These are phyloP conservation scores for Embiotoca jacksoni DNA, from an alignment of 2,113 vertebrate genomes.

Conservation along the genomic window DNA sequence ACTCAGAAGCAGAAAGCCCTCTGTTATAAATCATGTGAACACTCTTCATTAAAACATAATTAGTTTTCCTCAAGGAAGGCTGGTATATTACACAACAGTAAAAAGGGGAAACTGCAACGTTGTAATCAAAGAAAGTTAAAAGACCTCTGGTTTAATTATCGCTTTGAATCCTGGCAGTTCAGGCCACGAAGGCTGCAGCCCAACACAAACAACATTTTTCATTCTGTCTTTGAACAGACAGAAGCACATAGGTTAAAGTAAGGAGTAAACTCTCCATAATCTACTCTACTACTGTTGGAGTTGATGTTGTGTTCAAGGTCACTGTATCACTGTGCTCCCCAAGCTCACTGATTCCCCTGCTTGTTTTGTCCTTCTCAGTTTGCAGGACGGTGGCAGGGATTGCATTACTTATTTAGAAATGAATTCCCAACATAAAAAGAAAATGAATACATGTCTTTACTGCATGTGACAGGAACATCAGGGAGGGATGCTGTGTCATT, in stretches of 20 bases:
- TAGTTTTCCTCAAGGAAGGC: slow-evolving; percentile 54
- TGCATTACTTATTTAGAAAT: slow-evolving; percentile 2
- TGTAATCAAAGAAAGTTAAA: slow-evolving; percentile 54
- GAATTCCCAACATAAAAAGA: neutral
- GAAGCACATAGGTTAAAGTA: neutral
- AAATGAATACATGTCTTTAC: neutral
- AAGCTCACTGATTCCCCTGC: neutral
- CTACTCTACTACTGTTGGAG: neutral
- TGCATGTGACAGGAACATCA: neutral
- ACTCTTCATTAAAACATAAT: slow-evolving; percentile 65
- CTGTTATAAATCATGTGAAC: slow-evolving; percentile 57
- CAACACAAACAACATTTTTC: slow-evolving; percentile 3
- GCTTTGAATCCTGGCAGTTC: slow-evolving; percentile 22
- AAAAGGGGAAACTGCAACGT: slow-evolving; percentile 21
- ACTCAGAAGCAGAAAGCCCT: slow-evolving; percentile 26
- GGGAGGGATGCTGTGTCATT: neutral
- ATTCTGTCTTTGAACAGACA: neutral
- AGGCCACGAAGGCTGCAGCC: slow-evolving; percentile 15
- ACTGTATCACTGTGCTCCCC: neutral
- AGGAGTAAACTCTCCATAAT: slow-evolving; percentile 15
- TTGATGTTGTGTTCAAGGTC: slow-evolving; percentile 34
- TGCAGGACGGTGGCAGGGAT: neutral
- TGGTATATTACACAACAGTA: slow-evolving; percentile 22
- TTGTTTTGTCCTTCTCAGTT: slow-evolving; percentile 6
- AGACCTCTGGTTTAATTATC: slow-evolving; percentile 44